These are phyloP conservation scores for Galeopterus variegatus DNA, from an alignment of 2,113 vertebrate species.

Conservation along the genomic window DNA sequence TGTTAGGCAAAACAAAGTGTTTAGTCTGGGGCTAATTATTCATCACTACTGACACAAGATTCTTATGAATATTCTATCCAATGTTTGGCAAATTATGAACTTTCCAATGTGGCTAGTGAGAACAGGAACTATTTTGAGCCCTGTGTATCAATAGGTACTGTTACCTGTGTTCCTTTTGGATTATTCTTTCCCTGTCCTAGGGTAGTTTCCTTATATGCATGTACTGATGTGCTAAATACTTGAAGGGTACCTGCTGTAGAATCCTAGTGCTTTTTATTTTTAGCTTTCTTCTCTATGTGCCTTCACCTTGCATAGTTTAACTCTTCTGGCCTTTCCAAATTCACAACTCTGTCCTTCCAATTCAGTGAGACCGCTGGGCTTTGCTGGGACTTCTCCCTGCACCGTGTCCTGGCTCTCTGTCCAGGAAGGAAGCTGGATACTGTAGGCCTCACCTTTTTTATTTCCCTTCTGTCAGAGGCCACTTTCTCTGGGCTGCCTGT, in stretches of 20 bases:
- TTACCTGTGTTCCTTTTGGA: not conserved
- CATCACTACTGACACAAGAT: not conserved
- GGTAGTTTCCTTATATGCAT: not conserved
- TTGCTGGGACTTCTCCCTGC: too few species aligned
- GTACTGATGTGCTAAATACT: not conserved
- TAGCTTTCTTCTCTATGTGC: not conserved
- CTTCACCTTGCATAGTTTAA: not conserved
- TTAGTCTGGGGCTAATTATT: not conserved
- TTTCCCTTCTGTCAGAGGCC: not conserved
- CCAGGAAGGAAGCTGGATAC: not conserved
- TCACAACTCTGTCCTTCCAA: not conserved
- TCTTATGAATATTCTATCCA: not conserved
- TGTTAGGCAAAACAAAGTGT: not conserved
- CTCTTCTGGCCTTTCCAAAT: too few species aligned
- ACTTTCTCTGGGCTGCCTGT: not conserved
- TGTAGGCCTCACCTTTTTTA: not conserved
- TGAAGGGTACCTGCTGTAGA: not conserved
- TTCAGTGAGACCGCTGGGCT: not conserved
- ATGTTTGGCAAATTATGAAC: not conserved
- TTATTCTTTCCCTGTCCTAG: not conserved
- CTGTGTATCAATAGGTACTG: not conserved
- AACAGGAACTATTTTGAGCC: not conserved
- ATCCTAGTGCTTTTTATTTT: not conserved
- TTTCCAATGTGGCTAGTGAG: not conserved
- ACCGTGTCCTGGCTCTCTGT: not conserved